Conservation (phyloP, 2,888 invertebrate genomes). For the Agapostemon virescens region DNA sequence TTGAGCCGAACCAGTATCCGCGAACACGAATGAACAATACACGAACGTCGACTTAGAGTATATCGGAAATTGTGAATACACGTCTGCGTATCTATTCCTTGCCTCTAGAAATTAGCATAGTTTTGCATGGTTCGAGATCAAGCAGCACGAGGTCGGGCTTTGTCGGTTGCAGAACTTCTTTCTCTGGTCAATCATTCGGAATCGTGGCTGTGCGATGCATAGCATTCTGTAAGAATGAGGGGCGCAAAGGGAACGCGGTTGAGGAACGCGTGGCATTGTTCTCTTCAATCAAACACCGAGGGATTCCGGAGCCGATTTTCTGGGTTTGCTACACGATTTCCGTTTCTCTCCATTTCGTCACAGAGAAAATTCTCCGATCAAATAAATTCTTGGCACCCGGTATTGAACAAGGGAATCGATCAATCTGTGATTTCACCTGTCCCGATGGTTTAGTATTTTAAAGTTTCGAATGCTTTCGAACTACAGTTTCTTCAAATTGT, state of each 20-base stretch:
- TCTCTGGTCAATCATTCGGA: background rate
- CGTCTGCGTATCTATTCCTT: too few species aligned
- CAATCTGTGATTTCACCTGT: constrained; percentile 1
- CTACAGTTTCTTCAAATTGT: background rate
- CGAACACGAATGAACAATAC: too few species aligned
- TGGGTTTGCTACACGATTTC: constrained; percentile 9
- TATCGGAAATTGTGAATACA: too few species aligned
- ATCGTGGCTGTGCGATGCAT: background rate
- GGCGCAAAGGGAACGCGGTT: background rate
- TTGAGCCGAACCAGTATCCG: too few species aligned
- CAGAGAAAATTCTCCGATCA: constrained; percentile 10
- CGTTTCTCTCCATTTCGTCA: constrained; percentile 11
- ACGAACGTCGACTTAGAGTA: too few species aligned
- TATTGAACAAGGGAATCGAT: background rate
- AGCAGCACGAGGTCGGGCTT: background rate
- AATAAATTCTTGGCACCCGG: constrained; percentile 3
- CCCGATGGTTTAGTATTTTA: background rate
- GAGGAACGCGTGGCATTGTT: constrained; percentile 7
- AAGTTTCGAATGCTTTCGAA: background rate
- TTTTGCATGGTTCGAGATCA: background rate
- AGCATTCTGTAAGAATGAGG: background rate
- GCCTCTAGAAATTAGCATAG: background rate
- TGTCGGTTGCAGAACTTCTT: background rate
- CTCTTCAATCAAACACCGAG: constrained; percentile 5
- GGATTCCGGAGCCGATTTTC: constrained; percentile 2